Conservation (phyloP, 2,888 invertebrate species). For the Drosophila quasianomalipes region DNA sequence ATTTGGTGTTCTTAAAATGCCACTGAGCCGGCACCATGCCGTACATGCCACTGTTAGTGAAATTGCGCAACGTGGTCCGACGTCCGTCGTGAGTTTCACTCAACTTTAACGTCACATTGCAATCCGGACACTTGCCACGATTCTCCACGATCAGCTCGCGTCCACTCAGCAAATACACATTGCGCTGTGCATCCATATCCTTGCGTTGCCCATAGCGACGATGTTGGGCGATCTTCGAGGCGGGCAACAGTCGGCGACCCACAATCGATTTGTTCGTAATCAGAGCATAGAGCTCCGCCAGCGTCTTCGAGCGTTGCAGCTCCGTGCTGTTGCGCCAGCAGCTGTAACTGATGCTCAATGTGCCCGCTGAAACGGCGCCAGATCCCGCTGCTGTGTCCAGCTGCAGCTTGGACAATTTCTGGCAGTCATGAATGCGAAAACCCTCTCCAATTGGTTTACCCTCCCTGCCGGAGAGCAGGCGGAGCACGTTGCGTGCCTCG, state of each 20-base stretch:
- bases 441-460: conserved; percentile 89
- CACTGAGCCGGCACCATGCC: conserved; percentile 91
- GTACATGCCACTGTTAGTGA: conserved; percentile 88
- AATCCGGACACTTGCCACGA: conserved; percentile 90
- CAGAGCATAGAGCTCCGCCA: conserved; percentile 85
- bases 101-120: conserved; percentile 88
- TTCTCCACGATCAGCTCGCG: conserved; percentile 90
- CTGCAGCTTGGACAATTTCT: conserved; percentile 87
- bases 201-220: conserved; percentile 87
- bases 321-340: conserved; percentile 88
- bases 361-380: conserved; percentile 2
- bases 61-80: conserved; percentile 88
- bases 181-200: conserved; percentile 87
- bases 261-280: conserved; percentile 85
- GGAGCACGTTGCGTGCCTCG: conserved; percentile 87
- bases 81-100: conserved; percentile 87
- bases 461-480: conserved; percentile 90
- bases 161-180: conserved; percentile 88
- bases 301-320: conserved; percentile 86
- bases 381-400: conserved; percentile 83
- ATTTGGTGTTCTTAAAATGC: conserved; percentile 86
- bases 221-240: conserved; percentile 86
- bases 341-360: conserved; percentile 86
- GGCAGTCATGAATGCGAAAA: conserved; percentile 87
- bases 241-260: conserved; percentile 77